phyloP scores from a whole-genome alignment of 2,888 invertebrate species.

The Scelioninae gen. 2 region DNA sequence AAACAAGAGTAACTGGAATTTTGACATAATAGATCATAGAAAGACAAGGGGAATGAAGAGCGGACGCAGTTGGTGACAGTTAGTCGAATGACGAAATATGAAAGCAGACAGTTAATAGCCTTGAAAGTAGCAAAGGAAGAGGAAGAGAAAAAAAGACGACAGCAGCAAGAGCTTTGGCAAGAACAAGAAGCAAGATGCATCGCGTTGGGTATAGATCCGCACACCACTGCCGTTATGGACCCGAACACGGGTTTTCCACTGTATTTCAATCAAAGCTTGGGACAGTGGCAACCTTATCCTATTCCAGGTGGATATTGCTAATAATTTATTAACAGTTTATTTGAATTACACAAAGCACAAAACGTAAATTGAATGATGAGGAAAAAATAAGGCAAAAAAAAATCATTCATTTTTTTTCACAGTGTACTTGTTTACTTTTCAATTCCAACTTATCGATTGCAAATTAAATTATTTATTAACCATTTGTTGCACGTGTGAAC shows the following conservation, averaged over 20 bases:
- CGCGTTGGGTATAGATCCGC: conserved; percentile 78
- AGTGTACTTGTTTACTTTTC: too few relatives aligned
- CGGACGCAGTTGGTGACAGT: conserved; percentile 74
- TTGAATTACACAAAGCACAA: not conserved
- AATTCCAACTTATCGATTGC: too few relatives aligned
- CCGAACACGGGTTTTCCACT: conserved; percentile 77
- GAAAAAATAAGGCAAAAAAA: too few relatives aligned
- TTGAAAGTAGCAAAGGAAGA: conserved; percentile 86
- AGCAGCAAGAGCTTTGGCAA: conserved; percentile 79
- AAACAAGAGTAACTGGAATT: too few relatives aligned
- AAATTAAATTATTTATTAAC: too few relatives aligned
- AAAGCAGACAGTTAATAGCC: conserved; percentile 88
- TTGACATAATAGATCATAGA: conserved; percentile 70
- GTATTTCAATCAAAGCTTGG: conserved; percentile 77
- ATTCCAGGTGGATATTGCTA: conserved; percentile 66
- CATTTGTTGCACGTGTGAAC: too few relatives aligned
- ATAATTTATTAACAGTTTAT: not conserved
- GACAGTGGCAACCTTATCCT: conserved; percentile 77
- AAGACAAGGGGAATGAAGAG: conserved; percentile 72
- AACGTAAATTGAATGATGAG: too few relatives aligned
- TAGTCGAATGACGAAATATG: conserved; percentile 82
- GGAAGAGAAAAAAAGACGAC: conserved; percentile 79
- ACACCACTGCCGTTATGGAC: conserved; percentile 77
- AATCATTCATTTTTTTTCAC: too few relatives aligned
- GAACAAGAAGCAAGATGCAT: conserved; percentile 79